Evolutionary conservation across 2,888 invertebrate species (phyloP).

Genomic region (Pediacus dermestoides): DNA sequence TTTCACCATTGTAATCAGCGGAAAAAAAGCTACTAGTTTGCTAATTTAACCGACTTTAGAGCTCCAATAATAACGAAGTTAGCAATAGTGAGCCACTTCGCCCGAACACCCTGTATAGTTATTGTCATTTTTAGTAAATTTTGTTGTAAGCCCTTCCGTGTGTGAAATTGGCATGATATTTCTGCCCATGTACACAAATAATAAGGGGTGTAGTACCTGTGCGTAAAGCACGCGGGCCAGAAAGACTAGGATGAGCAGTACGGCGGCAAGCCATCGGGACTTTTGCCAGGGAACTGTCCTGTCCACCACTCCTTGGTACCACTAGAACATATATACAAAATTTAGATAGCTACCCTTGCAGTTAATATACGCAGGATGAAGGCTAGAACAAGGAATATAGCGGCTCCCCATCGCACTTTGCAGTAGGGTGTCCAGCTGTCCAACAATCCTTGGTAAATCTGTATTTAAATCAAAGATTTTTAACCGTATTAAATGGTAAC

Average conservation of each 20-base stretch:
- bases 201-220: slow-evolving; percentile 42
- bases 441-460: slow-evolving; percentile 80
- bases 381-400: slow-evolving; percentile 63
- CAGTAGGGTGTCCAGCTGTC: slow-evolving; percentile 85
- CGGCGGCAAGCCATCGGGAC: slow-evolving; percentile 47
- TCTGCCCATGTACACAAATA: background rate
- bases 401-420: slow-evolving; percentile 75
- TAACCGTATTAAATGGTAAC: no score
- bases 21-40: no score
- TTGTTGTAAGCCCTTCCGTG: no score
- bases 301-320: slow-evolving; percentile 53
- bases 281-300: slow-evolving; percentile 51
- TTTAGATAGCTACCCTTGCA: slow-evolving; percentile 63
- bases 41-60: no score
- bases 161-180: no score
- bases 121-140: no score
- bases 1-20: no score
- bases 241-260: slow-evolving; percentile 47
- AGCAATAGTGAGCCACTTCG: no score
- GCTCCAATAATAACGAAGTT: no score
- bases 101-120: no score
- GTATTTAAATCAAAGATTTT: slow-evolving; percentile 26
- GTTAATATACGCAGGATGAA: slow-evolving; percentile 80
- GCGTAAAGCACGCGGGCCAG: slow-evolving; percentile 49
- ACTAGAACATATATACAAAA: slow-evolving; percentile 47